Percentiles rank a stretch among this genome's conserved stretches.
Conservation (phyloP, 2,113 vertebrate genomes). For the Ardeotis arabs region DNA sequence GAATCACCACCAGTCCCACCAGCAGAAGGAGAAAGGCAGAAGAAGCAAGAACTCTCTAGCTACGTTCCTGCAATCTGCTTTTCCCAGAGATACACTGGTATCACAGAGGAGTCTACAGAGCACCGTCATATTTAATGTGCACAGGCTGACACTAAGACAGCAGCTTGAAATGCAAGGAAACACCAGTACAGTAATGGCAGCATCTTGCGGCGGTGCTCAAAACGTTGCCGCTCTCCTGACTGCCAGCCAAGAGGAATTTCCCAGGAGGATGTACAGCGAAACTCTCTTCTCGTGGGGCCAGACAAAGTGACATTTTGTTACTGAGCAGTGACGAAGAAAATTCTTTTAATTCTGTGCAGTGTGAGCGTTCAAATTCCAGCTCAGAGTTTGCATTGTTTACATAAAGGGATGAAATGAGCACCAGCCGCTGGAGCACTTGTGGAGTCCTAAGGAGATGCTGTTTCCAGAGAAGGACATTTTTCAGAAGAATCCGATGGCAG, state of each 20-base stretch:
- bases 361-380: neutral
- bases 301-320: constrained; percentile 9
- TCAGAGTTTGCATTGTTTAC: neutral
- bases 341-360: neutral
- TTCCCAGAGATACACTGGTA: neutral
- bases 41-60: neutral
- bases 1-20: neutral
- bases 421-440: neutral
- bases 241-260: constrained; percentile 51
- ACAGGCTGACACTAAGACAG: neutral
- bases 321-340: neutral
- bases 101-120: neutral
- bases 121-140: neutral
- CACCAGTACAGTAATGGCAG: constrained; percentile 25
- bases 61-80: neutral
- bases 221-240: neutral
- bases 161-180: constrained; percentile 8
- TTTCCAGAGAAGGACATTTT: neutral
- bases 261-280: constrained; percentile 1
- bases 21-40: neutral
- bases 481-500: neutral
- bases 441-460: neutral
- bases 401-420: neutral
- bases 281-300: neutral
- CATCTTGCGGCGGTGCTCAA: constrained; percentile 9